Conservation (phyloP, 2,797 vertebrate species). For the Aphelocoma californica region DNA sequence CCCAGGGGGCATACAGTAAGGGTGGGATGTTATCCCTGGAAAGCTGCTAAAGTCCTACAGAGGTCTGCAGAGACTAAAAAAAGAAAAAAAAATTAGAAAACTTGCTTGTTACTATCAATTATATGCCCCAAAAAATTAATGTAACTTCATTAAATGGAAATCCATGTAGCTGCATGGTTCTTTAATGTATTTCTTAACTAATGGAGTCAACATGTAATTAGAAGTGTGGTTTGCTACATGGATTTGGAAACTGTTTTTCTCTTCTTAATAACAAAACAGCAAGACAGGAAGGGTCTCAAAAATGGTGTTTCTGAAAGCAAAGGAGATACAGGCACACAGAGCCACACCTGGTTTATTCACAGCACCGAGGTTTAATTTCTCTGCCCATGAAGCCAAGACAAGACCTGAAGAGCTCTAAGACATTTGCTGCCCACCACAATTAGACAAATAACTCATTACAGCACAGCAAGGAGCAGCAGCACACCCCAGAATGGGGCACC, state of each 20-base stretch:
- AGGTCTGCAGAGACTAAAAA: not conserved
- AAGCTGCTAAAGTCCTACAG: not conserved
- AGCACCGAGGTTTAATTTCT: accelerated
- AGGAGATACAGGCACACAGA: not conserved
- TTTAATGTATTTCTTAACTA: not conserved
- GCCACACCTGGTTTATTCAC: not conserved
- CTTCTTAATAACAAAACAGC: not conserved
- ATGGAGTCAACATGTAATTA: not conserved
- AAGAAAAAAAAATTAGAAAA: not conserved
- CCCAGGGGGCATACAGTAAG: not conserved
- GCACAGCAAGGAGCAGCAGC: not conserved
- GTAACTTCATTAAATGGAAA: not conserved
- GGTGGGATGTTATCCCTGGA: not conserved
- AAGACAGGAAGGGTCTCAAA: not conserved
- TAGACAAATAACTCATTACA: not conserved
- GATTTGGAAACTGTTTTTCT: not conserved
- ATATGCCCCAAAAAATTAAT: not conserved
- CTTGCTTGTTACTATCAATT: not conserved
- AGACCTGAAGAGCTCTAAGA: not conserved
- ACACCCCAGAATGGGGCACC: not conserved
- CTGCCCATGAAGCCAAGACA: not conserved
- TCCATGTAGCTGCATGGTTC: not conserved
- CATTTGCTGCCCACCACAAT: not conserved
- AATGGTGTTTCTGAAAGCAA: not conserved
- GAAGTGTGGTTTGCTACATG: not conserved